Evolutionary conservation across 2,113 vertebrate species (phyloP).

Genomic region (Mormyrus lacerda): DNA sequence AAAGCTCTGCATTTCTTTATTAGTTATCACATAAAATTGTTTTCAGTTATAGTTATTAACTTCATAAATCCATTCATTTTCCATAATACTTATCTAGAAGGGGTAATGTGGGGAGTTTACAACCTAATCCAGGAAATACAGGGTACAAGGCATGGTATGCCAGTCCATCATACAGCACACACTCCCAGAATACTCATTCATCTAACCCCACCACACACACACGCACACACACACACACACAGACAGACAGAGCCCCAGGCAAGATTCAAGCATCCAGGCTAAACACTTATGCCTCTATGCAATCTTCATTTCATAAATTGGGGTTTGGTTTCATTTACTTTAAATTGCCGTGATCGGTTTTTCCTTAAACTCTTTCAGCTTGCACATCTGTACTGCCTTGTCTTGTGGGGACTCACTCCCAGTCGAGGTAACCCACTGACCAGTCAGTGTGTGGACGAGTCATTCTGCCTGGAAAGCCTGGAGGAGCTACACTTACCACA

Average conservation of each 20-base stretch:
- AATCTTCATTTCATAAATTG: neutral
- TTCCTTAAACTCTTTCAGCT: conserved; percentile 33
- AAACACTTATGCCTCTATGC: neutral
- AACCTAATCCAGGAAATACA: neutral
- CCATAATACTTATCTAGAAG: neutral
- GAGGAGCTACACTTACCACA: conserved; percentile 53
- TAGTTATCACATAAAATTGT: neutral
- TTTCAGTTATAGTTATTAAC: neutral
- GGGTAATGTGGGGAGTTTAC: neutral
- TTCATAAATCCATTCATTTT: neutral
- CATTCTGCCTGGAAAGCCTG: conserved; percentile 50
- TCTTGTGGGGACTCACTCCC: conserved; percentile 41
- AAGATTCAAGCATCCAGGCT: neutral
- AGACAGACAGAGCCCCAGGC: neutral
- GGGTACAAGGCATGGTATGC: neutral
- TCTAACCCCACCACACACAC: no score
- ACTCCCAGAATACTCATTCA: neutral
- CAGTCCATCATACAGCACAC: neutral
- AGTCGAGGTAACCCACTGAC: conserved; percentile 40
- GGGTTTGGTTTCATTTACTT: neutral
- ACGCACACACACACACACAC: neutral
- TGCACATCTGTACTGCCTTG: conserved; percentile 40
- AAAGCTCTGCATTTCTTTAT: neutral
- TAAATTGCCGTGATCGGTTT: neutral
- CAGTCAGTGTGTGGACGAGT: conserved; percentile 52